These are phyloP conservation scores for Cercocebus atys DNA, from an alignment of 2,113 vertebrate species.

Conservation along the genomic window DNA sequence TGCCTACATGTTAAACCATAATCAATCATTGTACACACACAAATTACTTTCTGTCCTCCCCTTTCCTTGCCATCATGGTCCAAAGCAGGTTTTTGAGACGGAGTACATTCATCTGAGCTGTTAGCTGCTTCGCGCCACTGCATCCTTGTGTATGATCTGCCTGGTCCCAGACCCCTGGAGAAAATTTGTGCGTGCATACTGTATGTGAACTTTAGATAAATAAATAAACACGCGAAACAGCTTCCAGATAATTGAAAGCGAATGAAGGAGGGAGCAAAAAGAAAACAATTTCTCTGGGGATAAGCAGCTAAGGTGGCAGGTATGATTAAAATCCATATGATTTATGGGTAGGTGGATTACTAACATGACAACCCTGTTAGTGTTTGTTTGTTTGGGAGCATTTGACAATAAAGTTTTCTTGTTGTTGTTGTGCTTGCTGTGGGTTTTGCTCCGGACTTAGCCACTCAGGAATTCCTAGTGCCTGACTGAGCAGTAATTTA, in stretches of 20 bases:
- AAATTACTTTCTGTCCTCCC: constrained; percentile 89
- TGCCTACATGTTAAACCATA: constrained; percentile 87
- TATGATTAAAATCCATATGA: constrained; percentile 96
- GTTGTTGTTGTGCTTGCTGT: constrained; percentile 79
- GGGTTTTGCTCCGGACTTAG: constrained; percentile 86
- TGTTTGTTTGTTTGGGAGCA: constrained; percentile 85
- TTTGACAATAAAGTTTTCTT: constrained; percentile 86
- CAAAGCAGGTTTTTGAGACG: constrained; percentile 81
- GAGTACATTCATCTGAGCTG: constrained; percentile 88
- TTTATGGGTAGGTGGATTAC: constrained; percentile 93
- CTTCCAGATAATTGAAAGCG: constrained; percentile 96
- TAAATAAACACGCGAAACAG: constrained; percentile 94
- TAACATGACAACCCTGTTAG: constrained; percentile 86
- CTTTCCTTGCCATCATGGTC: constrained; percentile 83
- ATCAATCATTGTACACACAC: constrained; percentile 87
- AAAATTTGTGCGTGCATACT: constrained; percentile 91
- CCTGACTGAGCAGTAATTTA: constrained; percentile 91
- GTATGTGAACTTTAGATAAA: constrained; percentile 95
- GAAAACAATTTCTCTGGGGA: constrained; percentile 89
- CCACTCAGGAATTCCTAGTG: constrained; percentile 90
- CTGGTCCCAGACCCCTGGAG: constrained; percentile 86
- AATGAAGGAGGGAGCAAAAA: constrained; percentile 88
- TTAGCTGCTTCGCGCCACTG: constrained; percentile 88
- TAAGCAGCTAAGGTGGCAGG: constrained; percentile 89
- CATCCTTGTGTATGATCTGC: constrained; percentile 85